Percentiles rank a stretch among this genome's conserved stretches.
Conservation (phyloP, 2,888 invertebrate genomes). For the Sesia apiformis region DNA sequence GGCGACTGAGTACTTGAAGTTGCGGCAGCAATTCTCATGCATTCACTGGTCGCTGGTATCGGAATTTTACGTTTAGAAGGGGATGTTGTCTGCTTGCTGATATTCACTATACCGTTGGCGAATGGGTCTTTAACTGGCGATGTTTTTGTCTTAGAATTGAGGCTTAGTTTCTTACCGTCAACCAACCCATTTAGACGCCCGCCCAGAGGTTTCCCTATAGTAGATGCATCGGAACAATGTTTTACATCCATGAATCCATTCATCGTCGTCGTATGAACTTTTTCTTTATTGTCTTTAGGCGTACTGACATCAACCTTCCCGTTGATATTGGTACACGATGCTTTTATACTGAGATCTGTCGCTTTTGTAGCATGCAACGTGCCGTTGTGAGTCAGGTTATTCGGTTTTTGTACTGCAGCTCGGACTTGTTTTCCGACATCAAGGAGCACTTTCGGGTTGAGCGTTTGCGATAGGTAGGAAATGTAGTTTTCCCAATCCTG, state of each 20-base stretch:
- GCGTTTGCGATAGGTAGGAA: constrained; percentile 62
- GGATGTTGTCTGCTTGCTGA: constrained; percentile 26
- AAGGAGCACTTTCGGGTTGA: constrained; percentile 62
- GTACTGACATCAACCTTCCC: constrained; percentile 38
- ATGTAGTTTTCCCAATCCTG: constrained; percentile 68
- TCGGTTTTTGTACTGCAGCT: constrained; percentile 22
- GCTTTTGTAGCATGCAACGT: constrained; percentile 24
- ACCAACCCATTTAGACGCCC: constrained; percentile 40
- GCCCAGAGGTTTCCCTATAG: constrained; percentile 34
- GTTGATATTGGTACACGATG: constrained; percentile 26
- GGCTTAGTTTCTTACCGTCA: constrained; percentile 37
- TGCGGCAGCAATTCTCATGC: constrained; percentile 37
- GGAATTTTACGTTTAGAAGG: constrained; percentile 40
- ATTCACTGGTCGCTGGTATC: constrained; percentile 38
- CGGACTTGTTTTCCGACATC: constrained; percentile 55
- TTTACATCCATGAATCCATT: constrained; percentile 57
- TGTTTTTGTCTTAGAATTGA: constrained; percentile 30
- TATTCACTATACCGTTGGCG: constrained; percentile 38
- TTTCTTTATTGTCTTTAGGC: constrained; percentile 36
- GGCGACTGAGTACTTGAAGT: constrained; percentile 31
- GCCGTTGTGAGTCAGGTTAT: constrained; percentile 23
- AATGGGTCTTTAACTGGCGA: constrained; percentile 38
- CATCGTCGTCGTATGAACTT: constrained; percentile 35
- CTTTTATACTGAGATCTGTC: constrained; percentile 30
- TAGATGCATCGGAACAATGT: constrained; percentile 33